Base-by-base conservation (phyloP, 1,140 invertebrate genomes). In the Portunus trituberculatus region DNA sequence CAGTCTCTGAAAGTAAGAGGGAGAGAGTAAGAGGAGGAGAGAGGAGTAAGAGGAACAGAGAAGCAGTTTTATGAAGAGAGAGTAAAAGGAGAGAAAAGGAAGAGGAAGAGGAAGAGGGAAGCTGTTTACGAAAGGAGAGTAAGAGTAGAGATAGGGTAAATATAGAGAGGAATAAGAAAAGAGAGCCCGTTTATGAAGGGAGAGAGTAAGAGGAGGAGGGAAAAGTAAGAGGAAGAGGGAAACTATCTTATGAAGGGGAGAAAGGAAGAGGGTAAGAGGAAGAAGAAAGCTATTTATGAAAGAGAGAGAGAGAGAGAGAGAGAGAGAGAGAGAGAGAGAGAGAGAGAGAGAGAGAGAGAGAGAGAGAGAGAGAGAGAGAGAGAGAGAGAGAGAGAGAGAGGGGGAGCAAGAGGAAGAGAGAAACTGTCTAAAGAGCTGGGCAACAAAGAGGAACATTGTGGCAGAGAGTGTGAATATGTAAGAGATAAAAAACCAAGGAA, bases 111-210 rank as follows among this genome's bases (percentile, higher is more conserved):
- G 48, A 52, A 52, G 48, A 52, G 48, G 48, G 14, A 14, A 52
- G 48, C 6, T 52, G 48, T 52, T 52, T 7, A 52, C 14, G 48
- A 14, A 52, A 52, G 48, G 14, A 52, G 48, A 52, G 48, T 52
- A 52, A 52, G n/a, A n/a, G n/a, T n/a, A n/a, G n/a, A n/a, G n/a
- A n/a, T n/a, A n/a, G n/a, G n/a, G n/a, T n/a, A n/a, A n/a, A n/a
- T n/a, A n/a, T n/a, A 87, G 84, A 28, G n/a, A 29, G n/a, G 16
- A 87, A 31, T 32, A 91, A 29, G 31, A 87, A n/a, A n/a, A n/a
- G n/a, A n/a, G n/a, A n/a, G n/a, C n/a, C 92, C n/a, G n/a, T 45
- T 83, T 93, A 76, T 93, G 92, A 46, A 48, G 84, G 46, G 14
- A 31, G 45, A 25, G 16, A 87, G 84, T 31, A 90, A 28, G 29